Evolutionary conservation across 2,113 vertebrate genomes (phyloP).

Genomic region (Tringa solitaria): DNA sequence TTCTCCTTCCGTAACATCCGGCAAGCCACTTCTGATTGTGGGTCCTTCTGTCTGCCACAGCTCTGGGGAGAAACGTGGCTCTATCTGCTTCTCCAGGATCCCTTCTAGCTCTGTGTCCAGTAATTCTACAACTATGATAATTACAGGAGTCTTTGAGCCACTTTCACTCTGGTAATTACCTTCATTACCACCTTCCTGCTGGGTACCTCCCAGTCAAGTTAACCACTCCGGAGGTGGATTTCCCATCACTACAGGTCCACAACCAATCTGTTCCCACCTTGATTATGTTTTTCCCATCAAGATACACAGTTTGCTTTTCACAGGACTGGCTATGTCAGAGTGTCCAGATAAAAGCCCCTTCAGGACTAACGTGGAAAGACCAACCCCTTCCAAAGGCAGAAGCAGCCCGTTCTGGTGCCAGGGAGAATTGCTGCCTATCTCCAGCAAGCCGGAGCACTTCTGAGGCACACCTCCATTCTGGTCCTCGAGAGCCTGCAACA

Average conservation of each 20-base stretch:
- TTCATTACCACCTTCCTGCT: not conserved
- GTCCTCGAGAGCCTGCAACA: not conserved
- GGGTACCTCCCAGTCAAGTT: not conserved
- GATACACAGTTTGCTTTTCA: not conserved
- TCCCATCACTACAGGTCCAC: not conserved
- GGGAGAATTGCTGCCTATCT: not conserved
- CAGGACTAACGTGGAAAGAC: not conserved
- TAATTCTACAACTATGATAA: not conserved
- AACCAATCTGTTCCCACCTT: not conserved
- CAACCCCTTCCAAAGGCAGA: not conserved
- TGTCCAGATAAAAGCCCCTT: not conserved
- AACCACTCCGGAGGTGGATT: not conserved
- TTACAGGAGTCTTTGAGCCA: not conserved
- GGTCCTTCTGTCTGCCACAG: not conserved
- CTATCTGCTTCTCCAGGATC: not conserved
- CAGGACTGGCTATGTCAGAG: not conserved
- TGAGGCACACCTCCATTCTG: not conserved
- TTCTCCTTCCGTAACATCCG: not conserved
- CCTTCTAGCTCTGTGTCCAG: not conserved
- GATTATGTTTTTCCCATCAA: not conserved
- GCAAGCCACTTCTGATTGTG: not conserved
- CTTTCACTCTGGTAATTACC: not conserved
- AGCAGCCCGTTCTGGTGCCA: rapidly evolving
- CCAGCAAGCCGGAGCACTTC: not conserved
- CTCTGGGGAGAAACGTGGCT: not conserved